Evolutionary conservation across 2,113 vertebrate species (phyloP).

Genomic region (Speoplatyrhinus poulsoni): DNA sequence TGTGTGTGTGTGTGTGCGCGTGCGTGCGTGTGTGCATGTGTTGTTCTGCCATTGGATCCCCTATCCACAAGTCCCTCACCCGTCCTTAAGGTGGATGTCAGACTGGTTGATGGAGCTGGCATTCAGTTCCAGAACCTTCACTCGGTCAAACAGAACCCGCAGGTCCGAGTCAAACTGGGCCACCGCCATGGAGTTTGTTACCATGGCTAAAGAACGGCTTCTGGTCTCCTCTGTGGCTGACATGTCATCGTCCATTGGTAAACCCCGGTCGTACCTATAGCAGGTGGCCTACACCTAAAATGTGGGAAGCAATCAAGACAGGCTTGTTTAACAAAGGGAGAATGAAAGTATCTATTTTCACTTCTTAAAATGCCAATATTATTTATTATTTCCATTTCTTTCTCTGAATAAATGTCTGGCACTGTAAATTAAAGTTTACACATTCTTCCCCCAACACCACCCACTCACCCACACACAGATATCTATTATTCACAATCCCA

Average conservation of each 20-base stretch:
- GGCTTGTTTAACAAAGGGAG: background rate
- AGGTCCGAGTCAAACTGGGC: conserved; percentile 3
- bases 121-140: conserved; percentile 63
- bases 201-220: conserved; percentile 35
- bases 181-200: conserved; percentile 15
- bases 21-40: conserved; percentile 32
- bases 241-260: conserved; percentile 34
- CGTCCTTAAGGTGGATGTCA: conserved; percentile 64
- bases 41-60: conserved; percentile 57
- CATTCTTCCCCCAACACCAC: too few species aligned
- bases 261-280: background rate
- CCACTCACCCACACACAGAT: too few species aligned
- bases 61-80: conserved; percentile 69
- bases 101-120: conserved; percentile 43
- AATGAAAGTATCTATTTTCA: background rate
- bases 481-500: conserved; percentile 68
- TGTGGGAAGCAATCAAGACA: conserved; percentile 11
- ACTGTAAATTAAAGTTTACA: too few species aligned
- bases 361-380: too few species aligned
- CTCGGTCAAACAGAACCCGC: conserved; percentile 45
- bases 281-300: conserved; percentile 19
- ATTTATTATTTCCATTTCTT: too few species aligned
- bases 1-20: conserved; percentile 8
- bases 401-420: too few species aligned
- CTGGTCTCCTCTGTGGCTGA: conserved; percentile 17